A percentile compares a stretch with the other conserved stretches of the same genome.
Evolutionary conservation across 1,140 invertebrate species (phyloP).

Genomic region (Battus philenor): DNA sequence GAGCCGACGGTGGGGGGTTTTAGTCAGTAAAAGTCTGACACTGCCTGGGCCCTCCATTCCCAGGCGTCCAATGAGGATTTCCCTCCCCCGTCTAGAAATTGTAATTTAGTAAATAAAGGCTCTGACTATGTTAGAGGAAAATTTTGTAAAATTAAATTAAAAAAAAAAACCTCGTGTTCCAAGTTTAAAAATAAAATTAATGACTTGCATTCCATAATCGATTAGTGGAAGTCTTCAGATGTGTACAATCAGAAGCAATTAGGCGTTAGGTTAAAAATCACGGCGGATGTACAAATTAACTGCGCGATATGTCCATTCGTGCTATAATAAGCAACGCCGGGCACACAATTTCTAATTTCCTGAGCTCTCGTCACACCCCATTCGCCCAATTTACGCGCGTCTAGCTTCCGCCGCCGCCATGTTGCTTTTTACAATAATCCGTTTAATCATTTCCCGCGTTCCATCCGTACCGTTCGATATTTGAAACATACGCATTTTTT

Average conservation of each 20-base stretch:
- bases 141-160: no score
- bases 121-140: no score
- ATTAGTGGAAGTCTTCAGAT: background rate
- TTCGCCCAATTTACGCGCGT: conserved; percentile 33
- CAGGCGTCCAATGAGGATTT: no score
- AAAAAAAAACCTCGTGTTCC: no score
- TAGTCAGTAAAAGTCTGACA: no score
- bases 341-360: conserved; percentile 39
- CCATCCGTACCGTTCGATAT: background rate
- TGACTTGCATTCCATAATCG: background rate
- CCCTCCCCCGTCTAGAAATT: no score
- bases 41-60: no score
- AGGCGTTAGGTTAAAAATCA: background rate
- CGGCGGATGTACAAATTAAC: conserved; percentile 17
- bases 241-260: conserved; percentile 11
- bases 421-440: conserved; percentile 1
- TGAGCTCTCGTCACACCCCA: conserved; percentile 31
- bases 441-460: background rate
- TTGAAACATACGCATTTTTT: no score
- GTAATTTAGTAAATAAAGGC: no score
- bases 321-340: conserved; percentile 23
- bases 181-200: no score
- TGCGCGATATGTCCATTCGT: conserved; percentile 3
- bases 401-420: conserved; percentile 17
- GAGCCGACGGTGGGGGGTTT: no score